phyloP scores from a whole-genome alignment of 1,140 invertebrate species.

The Apis dorsata region DNA sequence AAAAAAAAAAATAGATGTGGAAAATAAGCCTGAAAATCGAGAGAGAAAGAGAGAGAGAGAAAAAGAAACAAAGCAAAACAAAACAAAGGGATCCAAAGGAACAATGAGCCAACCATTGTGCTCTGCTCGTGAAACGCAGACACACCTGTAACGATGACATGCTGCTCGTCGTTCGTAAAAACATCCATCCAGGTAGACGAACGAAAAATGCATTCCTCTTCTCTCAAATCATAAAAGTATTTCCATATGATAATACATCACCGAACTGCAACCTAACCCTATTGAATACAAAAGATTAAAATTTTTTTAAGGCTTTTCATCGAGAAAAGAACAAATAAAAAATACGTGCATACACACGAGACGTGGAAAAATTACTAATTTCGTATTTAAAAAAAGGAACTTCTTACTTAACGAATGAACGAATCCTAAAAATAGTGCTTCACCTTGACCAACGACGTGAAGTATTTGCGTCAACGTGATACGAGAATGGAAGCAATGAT shows the following conservation, averaged over 20 bases:
- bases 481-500: neutral
- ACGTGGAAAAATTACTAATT: neutral
- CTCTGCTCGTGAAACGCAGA: slow-evolving; percentile 6
- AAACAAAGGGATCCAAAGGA: neutral
- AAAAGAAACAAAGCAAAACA: neutral
- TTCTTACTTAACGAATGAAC: neutral
- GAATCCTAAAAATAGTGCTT: neutral
- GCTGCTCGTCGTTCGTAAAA: slow-evolving; percentile 8
- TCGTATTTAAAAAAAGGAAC: neutral
- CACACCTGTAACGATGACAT: slow-evolving; percentile 22
- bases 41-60: neutral
- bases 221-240: neutral
- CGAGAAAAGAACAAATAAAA: neutral
- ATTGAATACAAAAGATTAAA: slow-evolving; percentile 8
- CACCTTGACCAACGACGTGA: neutral
- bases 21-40: neutral
- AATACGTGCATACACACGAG: neutral
- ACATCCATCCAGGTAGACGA: slow-evolving; percentile 31
- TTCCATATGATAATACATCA: slow-evolving; percentile 24
- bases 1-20: no score
- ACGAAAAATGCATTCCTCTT: slow-evolving; percentile 29
- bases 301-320: neutral
- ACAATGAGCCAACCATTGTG: slow-evolving; percentile 3
- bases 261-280: slow-evolving; percentile 11
- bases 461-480: neutral